Evolutionary conservation across 2,113 vertebrate genomes (phyloP).

Genomic region (Arizona elegans): DNA sequence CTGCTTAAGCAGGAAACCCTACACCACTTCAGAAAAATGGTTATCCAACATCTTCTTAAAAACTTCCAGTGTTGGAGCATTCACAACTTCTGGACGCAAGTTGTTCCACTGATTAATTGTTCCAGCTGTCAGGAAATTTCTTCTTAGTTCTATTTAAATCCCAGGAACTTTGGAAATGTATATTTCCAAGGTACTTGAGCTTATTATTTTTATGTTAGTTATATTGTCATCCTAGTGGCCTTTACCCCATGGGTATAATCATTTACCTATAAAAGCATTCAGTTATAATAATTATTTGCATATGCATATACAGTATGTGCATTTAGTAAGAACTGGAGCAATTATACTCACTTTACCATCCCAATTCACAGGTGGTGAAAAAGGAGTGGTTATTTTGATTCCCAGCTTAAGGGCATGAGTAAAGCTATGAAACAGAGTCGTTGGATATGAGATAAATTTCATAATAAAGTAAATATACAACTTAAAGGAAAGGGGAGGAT

Average conservation of each 20-base stretch:
- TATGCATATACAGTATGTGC: neutral
- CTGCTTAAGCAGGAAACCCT: too few relatives aligned
- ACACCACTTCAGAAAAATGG: too few relatives aligned
- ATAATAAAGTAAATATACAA: neutral
- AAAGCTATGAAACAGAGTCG: neutral
- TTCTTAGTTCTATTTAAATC: too few relatives aligned
- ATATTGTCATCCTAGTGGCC: neutral
- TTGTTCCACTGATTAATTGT: too few relatives aligned
- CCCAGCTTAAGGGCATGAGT: neutral
- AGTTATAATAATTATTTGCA: neutral
- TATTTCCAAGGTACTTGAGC: neutral
- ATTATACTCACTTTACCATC: neutral
- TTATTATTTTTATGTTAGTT: neutral
- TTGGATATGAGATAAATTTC: neutral
- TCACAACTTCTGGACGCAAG: too few relatives aligned
- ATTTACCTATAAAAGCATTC: neutral
- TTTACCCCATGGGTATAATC: neutral
- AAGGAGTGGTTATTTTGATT: neutral
- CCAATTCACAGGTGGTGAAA: neutral
- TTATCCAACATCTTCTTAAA: too few relatives aligned
- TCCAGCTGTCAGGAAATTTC: too few relatives aligned
- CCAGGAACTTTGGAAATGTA: neutral
- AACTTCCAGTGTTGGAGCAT: too few relatives aligned
- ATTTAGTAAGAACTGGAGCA: neutral
- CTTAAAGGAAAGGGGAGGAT: neutral